Evolutionary conservation across 2,888 invertebrate genomes (phyloP).

Genomic region (Endotricha flammealis): DNA sequence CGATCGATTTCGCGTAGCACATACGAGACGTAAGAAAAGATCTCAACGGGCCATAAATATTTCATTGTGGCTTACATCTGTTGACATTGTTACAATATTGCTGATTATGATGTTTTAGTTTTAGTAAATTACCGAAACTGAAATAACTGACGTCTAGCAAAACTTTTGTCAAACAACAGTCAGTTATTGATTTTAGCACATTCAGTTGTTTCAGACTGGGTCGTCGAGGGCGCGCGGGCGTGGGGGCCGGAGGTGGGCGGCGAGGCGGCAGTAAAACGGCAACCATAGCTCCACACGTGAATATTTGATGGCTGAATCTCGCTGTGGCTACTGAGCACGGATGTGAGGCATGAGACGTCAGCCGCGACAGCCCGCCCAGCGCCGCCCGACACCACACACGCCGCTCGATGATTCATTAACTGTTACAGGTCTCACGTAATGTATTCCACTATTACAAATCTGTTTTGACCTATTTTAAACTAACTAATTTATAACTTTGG

Average conservation of each 20-base stretch:
- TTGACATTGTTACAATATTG: too few relatives aligned
- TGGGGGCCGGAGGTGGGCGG: slow-evolving; percentile 25
- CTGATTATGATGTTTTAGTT: too few relatives aligned
- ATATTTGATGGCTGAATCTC: slow-evolving; percentile 75
- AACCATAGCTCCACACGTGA: slow-evolving; percentile 70
- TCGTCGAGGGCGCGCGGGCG: slow-evolving; percentile 44
- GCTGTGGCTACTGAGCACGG: slow-evolving; percentile 43
- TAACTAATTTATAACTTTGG: too few relatives aligned
- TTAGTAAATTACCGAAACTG: neutral
- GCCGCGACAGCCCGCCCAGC: neutral
- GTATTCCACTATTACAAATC: too few relatives aligned
- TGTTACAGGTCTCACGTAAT: too few relatives aligned
- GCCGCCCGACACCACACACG: neutral
- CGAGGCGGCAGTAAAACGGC: slow-evolving; percentile 58
- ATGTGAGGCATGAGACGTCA: slow-evolving; percentile 2
- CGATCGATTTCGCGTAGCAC: neutral
- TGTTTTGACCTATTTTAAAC: too few relatives aligned
- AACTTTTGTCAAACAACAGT: slow-evolving; percentile 63
- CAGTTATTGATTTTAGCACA: slow-evolving; percentile 72
- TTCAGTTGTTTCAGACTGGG: slow-evolving; percentile 69
- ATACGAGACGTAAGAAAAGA: neutral
- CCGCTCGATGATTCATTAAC: too few relatives aligned
- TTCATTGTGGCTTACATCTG: neutral
- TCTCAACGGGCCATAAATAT: neutral
- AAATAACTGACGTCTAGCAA: slow-evolving; percentile 27